Percentiles rank a stretch among this genome's conserved stretches.
Evolutionary conservation across 2,797 vertebrate species (phyloP).

Genomic region (Poeciliopsis infans): DNA sequence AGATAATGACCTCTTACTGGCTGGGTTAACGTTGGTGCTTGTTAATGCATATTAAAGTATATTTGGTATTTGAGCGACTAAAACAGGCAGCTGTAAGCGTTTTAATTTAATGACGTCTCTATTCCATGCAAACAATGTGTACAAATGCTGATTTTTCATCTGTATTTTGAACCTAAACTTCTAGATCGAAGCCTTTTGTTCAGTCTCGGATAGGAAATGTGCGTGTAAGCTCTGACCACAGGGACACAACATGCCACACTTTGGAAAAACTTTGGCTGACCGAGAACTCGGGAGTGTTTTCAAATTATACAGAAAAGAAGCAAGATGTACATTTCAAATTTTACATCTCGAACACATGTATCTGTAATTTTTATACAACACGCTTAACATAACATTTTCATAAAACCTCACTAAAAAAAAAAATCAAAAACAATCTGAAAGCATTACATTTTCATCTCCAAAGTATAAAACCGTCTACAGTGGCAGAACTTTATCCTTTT

Average conservation of each 20-base stretch:
- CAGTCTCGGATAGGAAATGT: no score
- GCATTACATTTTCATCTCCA: no score
- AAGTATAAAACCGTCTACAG: neutral
- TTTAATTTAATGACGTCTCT: neutral
- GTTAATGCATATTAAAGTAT: neutral
- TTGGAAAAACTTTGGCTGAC: neutral
- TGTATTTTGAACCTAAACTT: neutral
- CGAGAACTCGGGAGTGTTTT: neutral
- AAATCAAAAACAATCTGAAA: neutral
- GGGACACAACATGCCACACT: neutral
- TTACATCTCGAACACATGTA: neutral
- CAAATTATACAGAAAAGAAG: neutral
- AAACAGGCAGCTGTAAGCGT: neutral
- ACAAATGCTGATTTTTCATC: neutral
- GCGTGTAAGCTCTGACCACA: neutral
- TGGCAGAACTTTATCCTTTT: no score
- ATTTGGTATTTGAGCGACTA: neutral
- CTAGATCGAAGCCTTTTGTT: neutral
- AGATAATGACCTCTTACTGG: neutral
- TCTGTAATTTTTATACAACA: neutral
- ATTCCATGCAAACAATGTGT: neutral
- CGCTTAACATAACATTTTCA: neutral
- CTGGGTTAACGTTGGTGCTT: neutral
- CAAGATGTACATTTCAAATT: neutral
- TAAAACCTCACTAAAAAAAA: neutral